A percentile compares a stretch with the other conserved stretches of the same genome.
Evolutionary conservation across 2,113 vertebrate species (phyloP).

Genomic region (Phalacrocorax carbo): DNA sequence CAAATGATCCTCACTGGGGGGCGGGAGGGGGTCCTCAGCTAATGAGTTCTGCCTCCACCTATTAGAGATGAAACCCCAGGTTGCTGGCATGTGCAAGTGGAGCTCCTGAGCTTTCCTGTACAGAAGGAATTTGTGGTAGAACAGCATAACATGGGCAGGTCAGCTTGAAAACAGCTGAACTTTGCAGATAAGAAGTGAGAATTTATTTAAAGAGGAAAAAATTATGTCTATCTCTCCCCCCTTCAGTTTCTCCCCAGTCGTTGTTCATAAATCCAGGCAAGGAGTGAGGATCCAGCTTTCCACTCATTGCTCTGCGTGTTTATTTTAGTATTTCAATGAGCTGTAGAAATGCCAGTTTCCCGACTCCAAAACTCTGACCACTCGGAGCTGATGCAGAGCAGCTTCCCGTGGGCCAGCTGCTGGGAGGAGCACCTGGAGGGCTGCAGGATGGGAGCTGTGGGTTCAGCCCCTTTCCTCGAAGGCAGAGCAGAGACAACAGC

Average conservation of each 20-base stretch:
- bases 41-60: not conserved
- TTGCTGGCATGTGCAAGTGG: not conserved
- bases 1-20: not conserved
- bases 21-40: not conserved
- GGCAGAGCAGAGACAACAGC: not conserved
- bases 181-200: constrained; percentile 44
- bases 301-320: not conserved
- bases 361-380: not conserved
- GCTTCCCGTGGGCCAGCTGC: rapidly evolving
- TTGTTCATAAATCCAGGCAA: not conserved
- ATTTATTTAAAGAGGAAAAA: constrained; percentile 18
- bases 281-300: not conserved
- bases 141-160: not conserved
- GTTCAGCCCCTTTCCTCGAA: not conserved
- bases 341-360: not conserved
- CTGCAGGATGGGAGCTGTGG: rapidly evolving
- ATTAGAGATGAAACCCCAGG: not conserved
- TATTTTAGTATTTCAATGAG: not conserved
- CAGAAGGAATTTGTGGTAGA: not conserved
- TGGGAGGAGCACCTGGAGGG: not conserved
- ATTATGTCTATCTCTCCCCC: not conserved
- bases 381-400: not conserved
- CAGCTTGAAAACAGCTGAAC: constrained; percentile 59
- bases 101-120: not conserved
- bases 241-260: not conserved